Conservation (phyloP, 1,140 invertebrate species). For the Bombus turneri region DNA sequence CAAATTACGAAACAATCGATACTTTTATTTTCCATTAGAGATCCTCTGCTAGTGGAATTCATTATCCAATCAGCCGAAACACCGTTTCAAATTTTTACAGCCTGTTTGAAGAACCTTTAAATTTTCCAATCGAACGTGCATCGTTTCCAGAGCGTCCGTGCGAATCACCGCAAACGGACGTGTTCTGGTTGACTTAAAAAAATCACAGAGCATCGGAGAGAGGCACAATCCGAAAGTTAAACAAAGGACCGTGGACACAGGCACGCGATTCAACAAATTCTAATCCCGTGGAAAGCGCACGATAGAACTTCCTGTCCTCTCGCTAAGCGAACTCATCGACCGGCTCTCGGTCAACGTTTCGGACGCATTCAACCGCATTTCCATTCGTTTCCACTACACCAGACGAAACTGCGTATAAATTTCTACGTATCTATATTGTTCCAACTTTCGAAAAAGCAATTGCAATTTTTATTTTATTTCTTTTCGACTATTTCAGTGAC, state of each 20-base stretch:
- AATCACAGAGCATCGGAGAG: neutral
- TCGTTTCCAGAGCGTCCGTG: neutral
- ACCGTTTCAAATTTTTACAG: neutral
- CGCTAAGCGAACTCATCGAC: neutral
- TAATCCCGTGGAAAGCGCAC: constrained; percentile 28
- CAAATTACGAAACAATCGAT: neutral
- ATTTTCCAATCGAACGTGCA: neutral
- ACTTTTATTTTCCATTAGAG: neutral
- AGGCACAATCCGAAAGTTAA: constrained; percentile 28
- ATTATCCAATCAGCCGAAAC: neutral
- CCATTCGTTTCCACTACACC: constrained; percentile 17
- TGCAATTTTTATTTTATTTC: neutral
- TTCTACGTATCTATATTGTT: neutral
- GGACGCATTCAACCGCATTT: constrained; percentile 17
- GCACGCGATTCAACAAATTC: constrained; percentile 37
- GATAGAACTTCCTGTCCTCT: constrained; percentile 4
- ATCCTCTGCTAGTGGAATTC: neutral
- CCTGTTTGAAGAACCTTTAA: neutral
- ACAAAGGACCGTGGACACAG: constrained; percentile 27
- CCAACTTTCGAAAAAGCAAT: neutral
- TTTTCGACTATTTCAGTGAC: neutral
- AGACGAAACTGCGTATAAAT: neutral
- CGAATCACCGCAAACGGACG: neutral
- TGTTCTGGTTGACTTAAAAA: constrained; percentile 8
- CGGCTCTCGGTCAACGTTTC: constrained; percentile 4